These are phyloP conservation scores for Encarsia formosa DNA, from an alignment of 2,888 invertebrate species.

Conservation along the genomic window DNA sequence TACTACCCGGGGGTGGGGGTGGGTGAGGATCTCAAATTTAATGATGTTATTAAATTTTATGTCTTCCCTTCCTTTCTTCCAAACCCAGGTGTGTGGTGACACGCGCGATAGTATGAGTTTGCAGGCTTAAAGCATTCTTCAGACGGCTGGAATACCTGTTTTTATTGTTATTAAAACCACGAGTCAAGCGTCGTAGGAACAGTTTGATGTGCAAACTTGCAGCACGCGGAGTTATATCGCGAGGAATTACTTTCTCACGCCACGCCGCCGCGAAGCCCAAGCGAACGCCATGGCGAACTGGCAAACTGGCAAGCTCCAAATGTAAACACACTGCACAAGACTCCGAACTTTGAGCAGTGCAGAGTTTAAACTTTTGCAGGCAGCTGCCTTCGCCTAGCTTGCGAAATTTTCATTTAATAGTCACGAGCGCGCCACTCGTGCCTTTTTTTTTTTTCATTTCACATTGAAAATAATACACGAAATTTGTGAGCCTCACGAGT, in stretches of 20 bases:
- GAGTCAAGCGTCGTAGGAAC: no score
- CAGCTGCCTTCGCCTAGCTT: background rate
- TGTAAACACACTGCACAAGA: constrained; percentile 16
- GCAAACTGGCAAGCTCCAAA: no score
- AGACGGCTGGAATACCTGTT: no score
- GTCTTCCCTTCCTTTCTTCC: no score
- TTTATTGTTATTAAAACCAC: no score
- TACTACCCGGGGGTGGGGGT: background rate
- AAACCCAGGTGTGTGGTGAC: no score
- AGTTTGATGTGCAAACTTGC: constrained; percentile 19
- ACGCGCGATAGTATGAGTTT: no score
- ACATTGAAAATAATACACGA: no score
- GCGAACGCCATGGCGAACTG: no score
- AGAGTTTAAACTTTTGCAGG: constrained; percentile 21
- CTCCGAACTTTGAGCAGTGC: constrained; percentile 7
- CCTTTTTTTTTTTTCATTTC: constrained; percentile 1
- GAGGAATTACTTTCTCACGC: constrained; percentile 10
- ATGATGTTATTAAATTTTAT: constrained; percentile 20
- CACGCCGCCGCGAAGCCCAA: background rate
- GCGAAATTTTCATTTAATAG: constrained; percentile 16
- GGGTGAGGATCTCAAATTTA: constrained; percentile 9
- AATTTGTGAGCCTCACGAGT: no score
- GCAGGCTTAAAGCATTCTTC: no score
- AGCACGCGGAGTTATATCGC: constrained; percentile 12
- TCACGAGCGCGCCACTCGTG: background rate